These are phyloP conservation scores for Microtus richardsoni DNA, from an alignment of 2,113 vertebrate genomes.

Conservation along the genomic window DNA sequence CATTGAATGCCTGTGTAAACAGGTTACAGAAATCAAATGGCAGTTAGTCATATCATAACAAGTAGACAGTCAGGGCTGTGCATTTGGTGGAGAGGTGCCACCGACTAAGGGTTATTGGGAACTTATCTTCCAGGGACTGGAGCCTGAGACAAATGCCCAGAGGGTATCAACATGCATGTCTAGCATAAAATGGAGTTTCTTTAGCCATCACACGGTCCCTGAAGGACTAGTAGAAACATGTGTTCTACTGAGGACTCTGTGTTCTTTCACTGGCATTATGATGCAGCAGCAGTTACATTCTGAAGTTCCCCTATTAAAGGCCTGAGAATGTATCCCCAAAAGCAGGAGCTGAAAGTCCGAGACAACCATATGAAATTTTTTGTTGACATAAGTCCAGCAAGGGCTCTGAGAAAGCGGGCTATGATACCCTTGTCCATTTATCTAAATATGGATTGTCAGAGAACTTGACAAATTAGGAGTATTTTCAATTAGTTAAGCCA, in stretches of 20 bases:
- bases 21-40: neutral
- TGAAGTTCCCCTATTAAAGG: neutral
- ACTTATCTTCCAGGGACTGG: neutral
- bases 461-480: neutral
- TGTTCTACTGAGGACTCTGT: neutral
- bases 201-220: neutral
- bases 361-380: neutral
- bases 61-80: neutral
- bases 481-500: neutral
- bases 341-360: neutral
- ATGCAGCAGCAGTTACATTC: neutral
- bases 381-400: neutral
- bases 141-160: neutral
- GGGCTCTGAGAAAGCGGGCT: neutral
- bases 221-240: neutral
- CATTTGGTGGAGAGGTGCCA: neutral
- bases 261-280: neutral
- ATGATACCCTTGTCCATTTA: neutral
- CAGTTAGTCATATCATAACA: neutral
- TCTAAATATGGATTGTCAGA: neutral
- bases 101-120: neutral
- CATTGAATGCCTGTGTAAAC: neutral
- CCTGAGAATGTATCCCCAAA: too few species aligned
- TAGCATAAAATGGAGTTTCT: neutral
- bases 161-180: neutral